A percentile compares a stretch with the other conserved stretches of the same genome.
Evolutionary conservation across 2,797 vertebrate genomes (phyloP).

Genomic region (Agapornis canus): DNA sequence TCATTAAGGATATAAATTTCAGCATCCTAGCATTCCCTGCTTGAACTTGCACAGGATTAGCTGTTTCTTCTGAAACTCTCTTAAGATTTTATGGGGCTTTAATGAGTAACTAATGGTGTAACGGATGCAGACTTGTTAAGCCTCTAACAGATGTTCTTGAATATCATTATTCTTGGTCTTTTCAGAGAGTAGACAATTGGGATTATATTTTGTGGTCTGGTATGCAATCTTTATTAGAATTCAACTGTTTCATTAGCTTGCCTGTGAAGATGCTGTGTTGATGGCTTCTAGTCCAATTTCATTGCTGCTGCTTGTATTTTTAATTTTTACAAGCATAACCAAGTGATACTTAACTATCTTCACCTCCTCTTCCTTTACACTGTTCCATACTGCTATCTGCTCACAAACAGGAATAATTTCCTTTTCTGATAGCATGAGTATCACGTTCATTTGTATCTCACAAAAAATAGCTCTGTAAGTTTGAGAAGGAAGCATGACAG

Average conservation of each 20-base stretch:
- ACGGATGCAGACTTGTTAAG: constrained; percentile 20
- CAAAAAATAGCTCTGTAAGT: background rate
- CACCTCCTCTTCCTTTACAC: background rate
- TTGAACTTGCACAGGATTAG: constrained; percentile 7
- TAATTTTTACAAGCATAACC: background rate
- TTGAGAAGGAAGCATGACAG: background rate
- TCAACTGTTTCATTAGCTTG: constrained; percentile 52
- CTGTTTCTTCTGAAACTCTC: background rate
- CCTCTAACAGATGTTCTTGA: constrained; percentile 57
- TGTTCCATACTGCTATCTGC: background rate
- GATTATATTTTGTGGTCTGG: constrained; percentile 1
- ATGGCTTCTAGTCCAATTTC: background rate
- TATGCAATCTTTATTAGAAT: background rate
- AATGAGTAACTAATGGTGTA: constrained; percentile 29
- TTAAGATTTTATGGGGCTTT: background rate
- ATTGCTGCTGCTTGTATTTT: background rate
- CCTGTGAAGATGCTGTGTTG: background rate
- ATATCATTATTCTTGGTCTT: constrained; percentile 24
- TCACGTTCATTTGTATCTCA: background rate
- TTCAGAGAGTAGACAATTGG: background rate
- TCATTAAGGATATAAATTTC: background rate
- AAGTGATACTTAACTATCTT: background rate
- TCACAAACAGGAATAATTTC: background rate
- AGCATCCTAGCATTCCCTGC: background rate
- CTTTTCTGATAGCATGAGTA: background rate